Evolutionary conservation across 2,797 vertebrate species (phyloP).

Genomic region (Anomalospiza imberbis): DNA sequence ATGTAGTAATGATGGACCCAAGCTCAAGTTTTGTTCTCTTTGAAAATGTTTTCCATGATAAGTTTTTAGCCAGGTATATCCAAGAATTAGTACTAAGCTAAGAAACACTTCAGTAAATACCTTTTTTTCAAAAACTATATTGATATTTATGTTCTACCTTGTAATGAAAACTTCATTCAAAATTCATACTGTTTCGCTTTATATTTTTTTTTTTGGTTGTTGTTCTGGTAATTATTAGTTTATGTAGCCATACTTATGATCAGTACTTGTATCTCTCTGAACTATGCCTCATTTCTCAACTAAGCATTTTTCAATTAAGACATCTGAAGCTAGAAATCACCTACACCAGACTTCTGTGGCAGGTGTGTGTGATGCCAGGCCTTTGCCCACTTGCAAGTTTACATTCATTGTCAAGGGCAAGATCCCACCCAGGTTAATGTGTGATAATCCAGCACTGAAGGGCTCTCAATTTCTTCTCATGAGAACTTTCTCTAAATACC

Average conservation of each 20-base stretch:
- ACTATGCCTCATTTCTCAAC: not conserved
- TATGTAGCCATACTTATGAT: not conserved
- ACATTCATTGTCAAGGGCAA: not conserved
- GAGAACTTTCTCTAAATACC: not conserved
- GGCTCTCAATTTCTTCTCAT: not conserved
- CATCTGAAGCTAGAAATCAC: not conserved
- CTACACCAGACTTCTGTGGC: not conserved
- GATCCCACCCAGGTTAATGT: not conserved
- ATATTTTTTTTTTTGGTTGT: not conserved
- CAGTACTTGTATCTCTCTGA: not conserved
- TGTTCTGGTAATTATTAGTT: not conserved
- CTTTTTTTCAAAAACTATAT: not conserved
- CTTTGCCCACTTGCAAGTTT: not conserved
- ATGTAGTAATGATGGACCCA: not conserved
- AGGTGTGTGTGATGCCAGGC: not conserved
- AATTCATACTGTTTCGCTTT: not conserved
- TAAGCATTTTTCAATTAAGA: not conserved
- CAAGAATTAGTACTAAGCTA: not conserved
- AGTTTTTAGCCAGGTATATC: not conserved
- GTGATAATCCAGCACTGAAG: not conserved
- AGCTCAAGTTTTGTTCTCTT: not conserved
- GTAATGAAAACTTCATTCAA: not conserved
- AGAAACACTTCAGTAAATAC: not conserved
- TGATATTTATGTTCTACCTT: not conserved
- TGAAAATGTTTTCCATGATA: not conserved